Percentiles rank a stretch among this genome's conserved stretches.
Conservation (phyloP, 2,113 vertebrate genomes). For the Halichoerus grypus region DNA sequence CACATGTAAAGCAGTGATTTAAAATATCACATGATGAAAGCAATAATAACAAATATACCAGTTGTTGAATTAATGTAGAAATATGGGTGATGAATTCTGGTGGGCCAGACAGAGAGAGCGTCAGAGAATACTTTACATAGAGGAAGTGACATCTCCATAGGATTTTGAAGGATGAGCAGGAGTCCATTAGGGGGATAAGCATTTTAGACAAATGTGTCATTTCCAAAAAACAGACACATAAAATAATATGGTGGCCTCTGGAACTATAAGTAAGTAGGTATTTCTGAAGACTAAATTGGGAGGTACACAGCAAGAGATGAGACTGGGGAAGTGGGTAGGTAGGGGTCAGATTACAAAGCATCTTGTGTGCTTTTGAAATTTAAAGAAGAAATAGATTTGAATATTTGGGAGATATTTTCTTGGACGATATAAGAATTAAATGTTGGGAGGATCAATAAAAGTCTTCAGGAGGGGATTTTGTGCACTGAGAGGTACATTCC, state of each 20-base stretch:
- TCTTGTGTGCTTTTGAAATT: background rate
- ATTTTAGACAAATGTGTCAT: background rate
- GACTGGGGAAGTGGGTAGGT: background rate
- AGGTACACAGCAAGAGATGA: background rate
- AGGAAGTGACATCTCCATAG: background rate
- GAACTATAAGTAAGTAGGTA: background rate
- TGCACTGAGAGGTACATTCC: background rate
- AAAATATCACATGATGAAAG: background rate
- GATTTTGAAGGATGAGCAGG: background rate
- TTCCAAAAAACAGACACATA: background rate
- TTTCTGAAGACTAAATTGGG: background rate
- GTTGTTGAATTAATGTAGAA: conserved; percentile 9
- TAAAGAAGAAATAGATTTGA: background rate
- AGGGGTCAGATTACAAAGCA: background rate
- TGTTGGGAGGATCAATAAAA: background rate
- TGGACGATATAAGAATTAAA: background rate
- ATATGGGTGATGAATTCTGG: background rate
- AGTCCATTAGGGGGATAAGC: background rate
- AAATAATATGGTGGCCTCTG: background rate
- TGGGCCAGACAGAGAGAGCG: too few species aligned
- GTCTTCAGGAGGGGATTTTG: background rate
- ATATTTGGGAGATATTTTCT: background rate
- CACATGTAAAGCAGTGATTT: background rate
- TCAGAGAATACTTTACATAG: background rate
- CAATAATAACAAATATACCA: background rate